These are phyloP conservation scores for Lagodon rhomboides DNA, from an alignment of 2,797 vertebrate species.

Conservation along the genomic window DNA sequence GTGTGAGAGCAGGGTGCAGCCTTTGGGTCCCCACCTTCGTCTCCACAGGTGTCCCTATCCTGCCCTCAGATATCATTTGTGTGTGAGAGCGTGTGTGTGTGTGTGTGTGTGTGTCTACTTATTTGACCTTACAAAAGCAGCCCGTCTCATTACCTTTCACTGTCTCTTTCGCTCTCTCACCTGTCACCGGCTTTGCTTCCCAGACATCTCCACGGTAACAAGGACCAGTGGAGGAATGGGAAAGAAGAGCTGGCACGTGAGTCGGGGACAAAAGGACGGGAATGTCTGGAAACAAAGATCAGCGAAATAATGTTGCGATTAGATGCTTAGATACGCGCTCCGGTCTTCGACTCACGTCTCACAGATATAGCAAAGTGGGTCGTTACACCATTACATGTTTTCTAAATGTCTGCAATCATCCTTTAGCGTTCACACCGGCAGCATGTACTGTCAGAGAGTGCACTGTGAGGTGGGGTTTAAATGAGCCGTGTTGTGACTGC, in stretches of 20 bases:
- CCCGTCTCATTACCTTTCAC: slow-evolving; percentile 26
- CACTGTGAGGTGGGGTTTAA: slow-evolving; percentile 61
- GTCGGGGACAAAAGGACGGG: neutral
- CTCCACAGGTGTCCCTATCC: slow-evolving; percentile 65
- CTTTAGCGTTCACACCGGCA: neutral
- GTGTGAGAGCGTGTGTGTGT: slow-evolving; percentile 35
- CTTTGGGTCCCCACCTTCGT: slow-evolving; percentile 68
- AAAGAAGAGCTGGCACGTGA: neutral
- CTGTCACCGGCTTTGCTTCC: slow-evolving; percentile 7
- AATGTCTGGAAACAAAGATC: neutral
- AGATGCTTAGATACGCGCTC: neutral
- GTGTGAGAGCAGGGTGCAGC: slow-evolving; percentile 75
- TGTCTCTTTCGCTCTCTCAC: slow-evolving; percentile 3
- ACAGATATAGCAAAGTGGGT: slow-evolving; percentile 3
- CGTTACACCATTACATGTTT: slow-evolving; percentile 7
- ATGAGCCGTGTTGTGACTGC: slow-evolving; percentile 68
- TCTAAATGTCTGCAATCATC: slow-evolving; percentile 27
- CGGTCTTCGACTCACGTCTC: neutral
- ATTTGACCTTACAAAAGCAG: slow-evolving; percentile 47
- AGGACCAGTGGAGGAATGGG: slow-evolving; percentile 13
- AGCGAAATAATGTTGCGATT: too few species aligned
- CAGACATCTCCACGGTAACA: slow-evolving; percentile 58
- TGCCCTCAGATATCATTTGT: slow-evolving; percentile 48
- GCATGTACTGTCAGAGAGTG: slow-evolving; percentile 11
- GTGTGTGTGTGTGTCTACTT: slow-evolving; percentile 22